A percentile compares a stretch with the other conserved stretches of the same genome.
These are phyloP conservation scores for Phalanger gymnotis DNA, from an alignment of 2,797 vertebrate genomes.

Conservation along the genomic window DNA sequence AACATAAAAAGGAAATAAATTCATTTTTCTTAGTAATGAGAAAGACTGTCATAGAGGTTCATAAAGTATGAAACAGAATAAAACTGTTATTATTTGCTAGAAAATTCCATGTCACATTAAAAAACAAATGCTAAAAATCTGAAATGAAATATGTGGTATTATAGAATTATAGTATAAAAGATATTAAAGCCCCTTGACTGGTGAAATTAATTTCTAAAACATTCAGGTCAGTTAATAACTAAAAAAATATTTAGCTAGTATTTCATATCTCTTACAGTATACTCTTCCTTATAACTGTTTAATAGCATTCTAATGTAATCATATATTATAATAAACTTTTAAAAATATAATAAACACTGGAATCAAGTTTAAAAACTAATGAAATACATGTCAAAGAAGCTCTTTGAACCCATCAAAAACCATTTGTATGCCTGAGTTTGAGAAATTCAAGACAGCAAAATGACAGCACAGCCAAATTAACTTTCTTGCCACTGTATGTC, in stretches of 20 bases:
- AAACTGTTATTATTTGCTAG: conserved; percentile 42
- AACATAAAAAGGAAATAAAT: conserved; percentile 46
- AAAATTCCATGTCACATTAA: conserved; percentile 35
- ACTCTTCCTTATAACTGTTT: conserved; percentile 42
- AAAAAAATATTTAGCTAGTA: neutral
- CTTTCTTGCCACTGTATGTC: neutral
- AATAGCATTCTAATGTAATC: conserved; percentile 44
- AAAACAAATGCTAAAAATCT: conserved; percentile 39
- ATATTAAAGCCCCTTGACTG: conserved; percentile 20
- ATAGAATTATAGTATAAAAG: conserved; percentile 15
- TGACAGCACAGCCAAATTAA: neutral
- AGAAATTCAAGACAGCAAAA: neutral
- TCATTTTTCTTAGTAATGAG: conserved; percentile 34
- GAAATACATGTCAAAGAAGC: conserved; percentile 33
- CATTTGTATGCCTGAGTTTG: neutral
- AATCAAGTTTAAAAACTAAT: conserved; percentile 47
- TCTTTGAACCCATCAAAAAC: conserved; percentile 18
- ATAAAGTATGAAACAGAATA: neutral
- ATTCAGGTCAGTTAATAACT: conserved; percentile 33
- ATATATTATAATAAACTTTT: conserved; percentile 33
- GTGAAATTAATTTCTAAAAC: conserved; percentile 30
- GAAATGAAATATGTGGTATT: conserved; percentile 29
- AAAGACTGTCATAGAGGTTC: conserved; percentile 36
- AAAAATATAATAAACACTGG: neutral
- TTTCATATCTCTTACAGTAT: conserved; percentile 38